Percentiles rank a stretch among this genome's conserved stretches.
Evolutionary conservation across 2,888 invertebrate genomes (phyloP).

Genomic region (Cynaeus angustus): DNA sequence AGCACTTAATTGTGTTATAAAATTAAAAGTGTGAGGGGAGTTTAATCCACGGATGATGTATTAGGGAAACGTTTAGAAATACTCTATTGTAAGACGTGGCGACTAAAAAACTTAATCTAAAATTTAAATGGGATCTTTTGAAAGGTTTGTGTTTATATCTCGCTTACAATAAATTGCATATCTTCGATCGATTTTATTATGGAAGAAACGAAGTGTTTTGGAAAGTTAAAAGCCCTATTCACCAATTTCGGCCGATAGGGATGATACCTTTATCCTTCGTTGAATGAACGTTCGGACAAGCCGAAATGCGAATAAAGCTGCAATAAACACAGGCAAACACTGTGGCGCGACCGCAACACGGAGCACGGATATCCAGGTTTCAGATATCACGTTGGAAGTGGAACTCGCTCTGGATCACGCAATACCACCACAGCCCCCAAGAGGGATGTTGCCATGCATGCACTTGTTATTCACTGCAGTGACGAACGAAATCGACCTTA

Average conservation of each 20-base stretch:
- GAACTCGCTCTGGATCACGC: conserved; percentile 45
- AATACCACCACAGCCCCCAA: conserved; percentile 37
- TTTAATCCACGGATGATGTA: conserved; percentile 41
- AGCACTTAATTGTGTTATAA: conserved; percentile 42
- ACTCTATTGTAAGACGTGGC: conserved; percentile 37
- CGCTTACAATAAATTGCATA: conserved; percentile 43
- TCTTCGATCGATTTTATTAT: conserved; percentile 45
- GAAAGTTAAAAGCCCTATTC: conserved; percentile 44
- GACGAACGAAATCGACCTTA: conserved; percentile 42
- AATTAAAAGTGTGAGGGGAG: conserved; percentile 45
- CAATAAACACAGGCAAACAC: conserved; percentile 54
- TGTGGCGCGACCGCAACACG: conserved; percentile 53
- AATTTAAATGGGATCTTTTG: conserved; percentile 46
- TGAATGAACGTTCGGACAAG: conserved; percentile 49
- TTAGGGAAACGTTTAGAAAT: conserved; percentile 41
- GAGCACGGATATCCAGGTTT: conserved; percentile 49
- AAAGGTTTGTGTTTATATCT: conserved; percentile 45
- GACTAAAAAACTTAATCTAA: conserved; percentile 45
- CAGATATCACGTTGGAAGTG: conserved; percentile 46
- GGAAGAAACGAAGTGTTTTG: conserved; percentile 45
- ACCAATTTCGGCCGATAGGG: conserved; percentile 44
- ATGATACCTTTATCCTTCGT: conserved; percentile 49
- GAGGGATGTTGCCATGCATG: conserved; percentile 46
- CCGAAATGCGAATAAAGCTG: conserved; percentile 52
- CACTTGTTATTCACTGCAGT: conserved; percentile 38